Evolutionary conservation across 1,140 invertebrate species (phyloP).

Genomic region (Tetraneura akinire): DNA sequence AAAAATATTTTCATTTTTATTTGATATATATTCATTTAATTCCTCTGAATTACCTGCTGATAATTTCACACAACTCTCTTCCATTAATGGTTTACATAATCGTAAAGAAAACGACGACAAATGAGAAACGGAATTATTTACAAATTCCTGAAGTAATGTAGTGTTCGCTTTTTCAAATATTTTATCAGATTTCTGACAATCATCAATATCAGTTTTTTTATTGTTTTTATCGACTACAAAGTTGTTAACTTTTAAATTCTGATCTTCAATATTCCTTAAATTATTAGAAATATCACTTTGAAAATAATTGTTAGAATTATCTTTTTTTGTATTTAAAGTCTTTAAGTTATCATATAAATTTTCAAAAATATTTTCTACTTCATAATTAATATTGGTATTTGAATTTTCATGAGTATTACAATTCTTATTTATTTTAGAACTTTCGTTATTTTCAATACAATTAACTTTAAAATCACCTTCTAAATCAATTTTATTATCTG

Average conservation of each 20-base stretch:
- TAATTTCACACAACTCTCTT: not conserved
- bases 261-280: not conserved
- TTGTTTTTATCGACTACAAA: not conserved
- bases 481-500: not conserved
- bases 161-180: not conserved
- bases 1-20: not conserved
- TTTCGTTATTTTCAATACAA: not conserved
- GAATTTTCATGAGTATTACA: not conserved
- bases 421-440: not conserved
- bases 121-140: not conserved
- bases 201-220: not conserved
- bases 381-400: not conserved
- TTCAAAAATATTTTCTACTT: constrained; percentile 30
- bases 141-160: not conserved
- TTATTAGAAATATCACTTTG: not conserved
- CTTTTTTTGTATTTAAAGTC: not conserved
- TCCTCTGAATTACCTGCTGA: not conserved
- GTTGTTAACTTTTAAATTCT: not conserved
- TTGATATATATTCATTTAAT: not conserved
- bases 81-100: no score
- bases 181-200: not conserved
- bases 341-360: constrained; percentile 12
- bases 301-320: not conserved
- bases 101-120: not conserved
- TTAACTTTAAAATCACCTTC: not conserved